Conservation (phyloP, 92 coral and sea anemone species). For the Porites evermanni region DNA sequence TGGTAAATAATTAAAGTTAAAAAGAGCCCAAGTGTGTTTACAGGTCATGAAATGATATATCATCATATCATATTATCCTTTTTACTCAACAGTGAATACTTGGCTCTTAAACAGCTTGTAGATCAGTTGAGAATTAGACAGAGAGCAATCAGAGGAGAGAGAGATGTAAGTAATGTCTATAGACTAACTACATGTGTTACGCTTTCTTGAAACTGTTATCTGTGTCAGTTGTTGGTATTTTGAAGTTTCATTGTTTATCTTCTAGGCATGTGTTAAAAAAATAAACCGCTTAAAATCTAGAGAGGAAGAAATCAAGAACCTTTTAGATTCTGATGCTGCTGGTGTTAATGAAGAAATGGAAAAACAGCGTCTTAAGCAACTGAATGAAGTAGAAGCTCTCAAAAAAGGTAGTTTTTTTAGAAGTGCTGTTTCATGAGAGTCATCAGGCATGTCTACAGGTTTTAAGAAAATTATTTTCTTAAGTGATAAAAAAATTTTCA, state of each 20-base stretch:
- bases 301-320: constrained; percentile 82
- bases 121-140: constrained; percentile 78
- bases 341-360: constrained; percentile 44
- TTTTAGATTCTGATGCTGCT: constrained; percentile 66
- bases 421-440: neutral
- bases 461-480: neutral
- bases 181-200: neutral
- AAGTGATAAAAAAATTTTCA: neutral
- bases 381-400: constrained; percentile 61
- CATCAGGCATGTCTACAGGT: too few species aligned
- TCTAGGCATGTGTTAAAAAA: constrained; percentile 78
- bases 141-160: constrained; percentile 61
- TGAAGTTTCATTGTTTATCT: neutral
- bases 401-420: constrained; percentile 70
- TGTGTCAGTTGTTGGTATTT: neutral
- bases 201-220: neutral
- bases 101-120: constrained; percentile 68
- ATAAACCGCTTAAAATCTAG: constrained; percentile 75
- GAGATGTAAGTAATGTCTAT: constrained; percentile 86
- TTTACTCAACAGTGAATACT: constrained; percentile 70
- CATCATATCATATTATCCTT: neutral
- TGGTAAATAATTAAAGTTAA: too few species aligned
- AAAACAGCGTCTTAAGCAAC: constrained; percentile 42
- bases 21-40: too few species aligned
- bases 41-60: too few species aligned